Evolutionary conservation across 2,113 vertebrate genomes (phyloP).

Genomic region (Podarcis muralis): DNA sequence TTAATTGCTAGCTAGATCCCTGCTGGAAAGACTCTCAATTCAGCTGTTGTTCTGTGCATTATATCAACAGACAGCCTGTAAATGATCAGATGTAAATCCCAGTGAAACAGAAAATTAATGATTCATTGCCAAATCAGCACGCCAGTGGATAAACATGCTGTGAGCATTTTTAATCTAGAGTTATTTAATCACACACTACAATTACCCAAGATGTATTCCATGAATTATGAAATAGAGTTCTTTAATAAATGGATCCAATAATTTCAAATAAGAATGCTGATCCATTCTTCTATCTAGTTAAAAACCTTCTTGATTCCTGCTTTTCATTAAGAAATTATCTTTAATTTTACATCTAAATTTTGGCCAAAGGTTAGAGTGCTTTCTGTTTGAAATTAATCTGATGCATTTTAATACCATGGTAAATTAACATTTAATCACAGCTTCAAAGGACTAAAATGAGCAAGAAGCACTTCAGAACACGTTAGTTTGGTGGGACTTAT

Average conservation of each 20-base stretch:
- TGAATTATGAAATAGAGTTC: slow-evolving; percentile 78
- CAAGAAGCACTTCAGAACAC: background rate
- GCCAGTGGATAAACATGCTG: slow-evolving; percentile 72
- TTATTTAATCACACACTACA: slow-evolving; percentile 77
- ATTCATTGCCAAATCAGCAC: slow-evolving; percentile 69
- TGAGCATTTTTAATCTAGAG: slow-evolving; percentile 75
- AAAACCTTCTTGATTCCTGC: slow-evolving; percentile 54
- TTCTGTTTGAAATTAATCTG: slow-evolving; percentile 33
- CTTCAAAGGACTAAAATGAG: slow-evolving; percentile 29
- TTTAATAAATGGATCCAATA: slow-evolving; percentile 72
- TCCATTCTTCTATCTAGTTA: slow-evolving; percentile 71
- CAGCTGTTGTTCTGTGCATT: slow-evolving; percentile 65
- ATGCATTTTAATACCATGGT: slow-evolving; percentile 40
- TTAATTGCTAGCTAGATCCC: slow-evolving; percentile 66
- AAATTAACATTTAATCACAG: slow-evolving; percentile 44
- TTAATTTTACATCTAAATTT: slow-evolving; percentile 47
- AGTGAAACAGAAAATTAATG: slow-evolving; percentile 75
- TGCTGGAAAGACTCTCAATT: slow-evolving; percentile 63
- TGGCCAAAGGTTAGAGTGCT: slow-evolving; percentile 60
- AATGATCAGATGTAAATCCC: slow-evolving; percentile 71
- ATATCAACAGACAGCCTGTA: slow-evolving; percentile 66
- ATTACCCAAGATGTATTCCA: slow-evolving; percentile 72
- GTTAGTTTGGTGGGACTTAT: background rate
- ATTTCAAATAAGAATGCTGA: slow-evolving; percentile 69
- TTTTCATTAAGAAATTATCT: slow-evolving; percentile 68